A percentile compares a stretch with the other conserved stretches of the same genome.
phyloP scores from a whole-genome alignment of 2,113 vertebrate genomes.

The Malaclemys terrapin region DNA sequence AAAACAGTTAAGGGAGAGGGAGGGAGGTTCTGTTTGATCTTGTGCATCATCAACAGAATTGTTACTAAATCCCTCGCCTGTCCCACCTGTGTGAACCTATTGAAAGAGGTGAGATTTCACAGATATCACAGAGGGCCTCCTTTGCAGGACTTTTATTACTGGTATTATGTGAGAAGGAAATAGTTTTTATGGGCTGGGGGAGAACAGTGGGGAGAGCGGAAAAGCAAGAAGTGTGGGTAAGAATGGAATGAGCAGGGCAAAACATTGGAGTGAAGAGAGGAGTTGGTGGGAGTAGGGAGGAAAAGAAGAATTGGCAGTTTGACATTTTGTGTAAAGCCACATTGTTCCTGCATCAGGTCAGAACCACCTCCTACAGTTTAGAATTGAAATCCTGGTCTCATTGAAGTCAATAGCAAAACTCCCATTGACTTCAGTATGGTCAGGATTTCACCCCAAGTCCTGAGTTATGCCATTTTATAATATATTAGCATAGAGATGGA shows the following conservation, averaged over 20 bases:
- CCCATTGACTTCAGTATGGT: neutral
- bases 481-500: neutral
- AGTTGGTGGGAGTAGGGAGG: neutral
- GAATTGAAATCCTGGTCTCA: neutral
- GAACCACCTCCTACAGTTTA: neutral
- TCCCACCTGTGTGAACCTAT: neutral
- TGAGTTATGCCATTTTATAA: neutral
- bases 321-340: neutral
- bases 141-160: neutral
- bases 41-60: neutral
- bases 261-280: neutral
- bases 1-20: neutral
- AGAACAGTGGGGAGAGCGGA: neutral
- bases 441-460: neutral
- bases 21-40: neutral
- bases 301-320: neutral
- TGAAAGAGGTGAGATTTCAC: neutral
- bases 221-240: neutral
- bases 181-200: neutral
- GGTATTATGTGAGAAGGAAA: neutral
- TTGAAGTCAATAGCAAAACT: neutral
- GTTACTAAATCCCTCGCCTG: neutral
- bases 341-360: neutral
- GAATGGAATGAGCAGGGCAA: neutral
- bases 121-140: neutral